Percentiles rank a stretch among this genome's conserved stretches.
phyloP scores from a whole-genome alignment of 2,888 invertebrate species.

The Hipparchia sbordonii region DNA sequence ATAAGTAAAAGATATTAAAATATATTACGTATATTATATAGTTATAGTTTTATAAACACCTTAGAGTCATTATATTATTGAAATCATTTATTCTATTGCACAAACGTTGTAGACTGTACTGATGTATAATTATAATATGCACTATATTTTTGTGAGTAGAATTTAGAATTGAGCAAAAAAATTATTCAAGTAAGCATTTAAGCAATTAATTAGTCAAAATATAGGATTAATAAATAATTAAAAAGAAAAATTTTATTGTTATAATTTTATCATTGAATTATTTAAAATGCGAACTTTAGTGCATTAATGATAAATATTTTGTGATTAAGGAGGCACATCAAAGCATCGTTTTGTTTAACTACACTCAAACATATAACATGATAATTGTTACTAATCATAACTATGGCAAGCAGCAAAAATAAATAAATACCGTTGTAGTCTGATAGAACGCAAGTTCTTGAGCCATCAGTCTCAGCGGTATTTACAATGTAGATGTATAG shows the following conservation, averaged over 20 bases:
- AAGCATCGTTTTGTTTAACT: constrained; percentile 46
- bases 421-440: constrained; percentile 67
- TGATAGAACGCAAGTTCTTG: constrained; percentile 77
- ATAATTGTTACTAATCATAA: not conserved
- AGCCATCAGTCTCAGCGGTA: constrained; percentile 76
- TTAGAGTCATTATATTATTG: constrained; percentile 40
- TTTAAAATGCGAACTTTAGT: constrained; percentile 59
- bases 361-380: constrained; percentile 17
- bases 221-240: constrained; percentile 26
- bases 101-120: constrained; percentile 33
- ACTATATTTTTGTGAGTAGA: constrained; percentile 45
- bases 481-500: constrained; percentile 49
- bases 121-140: constrained; percentile 35
- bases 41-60: constrained; percentile 31
- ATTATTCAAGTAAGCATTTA: constrained; percentile 26
- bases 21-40: constrained; percentile 23
- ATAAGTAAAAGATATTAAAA: constrained; percentile 25
- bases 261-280: not conserved
- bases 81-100: constrained; percentile 41
- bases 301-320: constrained; percentile 55
- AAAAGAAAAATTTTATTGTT: constrained; percentile 7
- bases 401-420: not conserved
- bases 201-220: constrained; percentile 28
- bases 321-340: constrained; percentile 71
- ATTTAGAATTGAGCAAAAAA: constrained; percentile 36